Percentiles rank a stretch among this genome's conserved stretches.
These are phyloP conservation scores for Sanderia malayensis DNA, from an alignment of 30 jellyfish, hydroid and myxozoan genomes.

Conservation along the genomic window DNA sequence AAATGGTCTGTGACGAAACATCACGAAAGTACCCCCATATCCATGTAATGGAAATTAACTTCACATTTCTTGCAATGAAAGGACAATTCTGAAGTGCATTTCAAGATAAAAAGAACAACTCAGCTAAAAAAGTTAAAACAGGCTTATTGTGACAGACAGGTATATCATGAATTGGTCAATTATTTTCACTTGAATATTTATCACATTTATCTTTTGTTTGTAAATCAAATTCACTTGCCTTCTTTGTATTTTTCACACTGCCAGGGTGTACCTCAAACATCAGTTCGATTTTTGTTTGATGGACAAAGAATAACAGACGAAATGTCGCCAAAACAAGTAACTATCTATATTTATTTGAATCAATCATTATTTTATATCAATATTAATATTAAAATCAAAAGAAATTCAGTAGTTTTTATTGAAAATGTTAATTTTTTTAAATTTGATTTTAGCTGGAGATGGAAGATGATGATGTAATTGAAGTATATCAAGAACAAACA, in stretches of 20 bases:
- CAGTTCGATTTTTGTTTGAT: conserved; percentile 94
- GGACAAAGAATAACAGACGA: conserved; percentile 98
- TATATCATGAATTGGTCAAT: background rate
- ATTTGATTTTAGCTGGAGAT: too few species aligned
- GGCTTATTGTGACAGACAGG: conserved; percentile 99
- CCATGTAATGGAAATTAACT: background rate
- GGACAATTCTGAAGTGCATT: conserved; percentile 99
- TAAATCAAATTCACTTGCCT: background rate
- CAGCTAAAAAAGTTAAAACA: conserved; percentile 88
- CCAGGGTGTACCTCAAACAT: conserved; percentile 86
- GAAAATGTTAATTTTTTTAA: background rate
- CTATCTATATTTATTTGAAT: background rate
- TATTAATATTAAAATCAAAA: background rate
- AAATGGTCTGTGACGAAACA: background rate
- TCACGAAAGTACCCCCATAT: background rate
- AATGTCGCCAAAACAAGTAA: conserved; percentile 96
- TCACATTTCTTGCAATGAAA: background rate
- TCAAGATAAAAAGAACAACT: conserved; percentile 93
- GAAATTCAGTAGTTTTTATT: background rate
- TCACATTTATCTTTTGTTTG: background rate
- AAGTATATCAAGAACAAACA: conserved; percentile 98
- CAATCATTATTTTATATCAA: background rate
- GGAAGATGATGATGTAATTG: conserved; percentile 98
- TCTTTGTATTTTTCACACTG: background rate
- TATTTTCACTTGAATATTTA: background rate